phyloP scores from a whole-genome alignment of 2,888 invertebrate species.

The Cerastis leucographa region DNA sequence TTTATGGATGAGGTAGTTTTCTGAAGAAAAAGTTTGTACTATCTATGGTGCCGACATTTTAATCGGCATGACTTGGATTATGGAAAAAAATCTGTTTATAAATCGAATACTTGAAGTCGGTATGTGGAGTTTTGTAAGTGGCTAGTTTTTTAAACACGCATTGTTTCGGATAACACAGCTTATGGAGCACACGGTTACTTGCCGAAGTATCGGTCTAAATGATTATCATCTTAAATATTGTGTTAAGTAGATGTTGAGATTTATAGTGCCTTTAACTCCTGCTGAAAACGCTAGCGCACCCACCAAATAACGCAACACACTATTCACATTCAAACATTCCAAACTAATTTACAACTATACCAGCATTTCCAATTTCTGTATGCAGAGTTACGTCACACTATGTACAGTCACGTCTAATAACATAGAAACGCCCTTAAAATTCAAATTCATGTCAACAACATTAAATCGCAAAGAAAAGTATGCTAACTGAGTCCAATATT shows the following conservation, averaged over 20 bases:
- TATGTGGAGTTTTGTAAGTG: background rate
- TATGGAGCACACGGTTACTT: background rate
- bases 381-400: constrained; percentile 19
- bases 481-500: no score
- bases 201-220: background rate
- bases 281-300: background rate
- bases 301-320: constrained; percentile 5
- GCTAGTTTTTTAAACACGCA: background rate
- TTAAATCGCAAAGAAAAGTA: no score
- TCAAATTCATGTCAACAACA: no score
- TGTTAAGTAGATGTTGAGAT: background rate
- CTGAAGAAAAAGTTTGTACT: constrained; percentile 15
- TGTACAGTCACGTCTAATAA: no score
- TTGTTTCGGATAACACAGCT: background rate
- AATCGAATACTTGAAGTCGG: constrained; percentile 8
- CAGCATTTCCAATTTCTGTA: constrained; percentile 14
- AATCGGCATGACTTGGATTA: constrained; percentile 31
- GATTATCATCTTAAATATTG: background rate
- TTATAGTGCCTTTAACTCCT: background rate
- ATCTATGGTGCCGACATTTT: constrained; percentile 36
- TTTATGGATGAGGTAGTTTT: constrained; percentile 45
- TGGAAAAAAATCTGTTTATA: constrained; percentile 28
- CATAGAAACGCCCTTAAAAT: no score
- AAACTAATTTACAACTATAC: constrained; percentile 37
- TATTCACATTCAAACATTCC: constrained; percentile 10